A percentile compares a stretch with the other conserved stretches of the same genome.
phyloP scores from a whole-genome alignment of 2,888 invertebrate genomes.

The Herminia tarsipennalis region DNA sequence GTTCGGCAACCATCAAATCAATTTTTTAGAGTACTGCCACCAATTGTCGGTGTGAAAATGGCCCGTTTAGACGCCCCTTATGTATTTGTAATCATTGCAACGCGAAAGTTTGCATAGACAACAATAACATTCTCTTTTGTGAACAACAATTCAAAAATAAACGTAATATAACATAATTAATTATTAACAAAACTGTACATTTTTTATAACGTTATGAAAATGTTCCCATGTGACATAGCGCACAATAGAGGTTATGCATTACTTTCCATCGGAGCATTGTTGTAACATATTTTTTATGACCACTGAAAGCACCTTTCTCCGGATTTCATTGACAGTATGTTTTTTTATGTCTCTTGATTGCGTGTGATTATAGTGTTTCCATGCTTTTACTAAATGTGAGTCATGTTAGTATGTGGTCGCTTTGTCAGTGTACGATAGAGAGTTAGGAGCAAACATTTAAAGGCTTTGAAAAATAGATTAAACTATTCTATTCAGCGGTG shows the following conservation, averaged over 20 bases:
- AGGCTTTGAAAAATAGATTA: too few species aligned
- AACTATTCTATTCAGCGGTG: too few species aligned
- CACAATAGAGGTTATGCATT: conserved; percentile 42
- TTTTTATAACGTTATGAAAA: conserved; percentile 43
- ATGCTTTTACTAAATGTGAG: too few species aligned
- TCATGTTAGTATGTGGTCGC: too few species aligned
- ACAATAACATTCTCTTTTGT: not conserved
- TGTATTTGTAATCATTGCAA: too few species aligned
- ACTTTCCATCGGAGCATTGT: conserved; percentile 45
- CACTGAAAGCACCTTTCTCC: conserved; percentile 16
- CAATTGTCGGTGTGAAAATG: too few species aligned
- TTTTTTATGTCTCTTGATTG: conserved; percentile 1
- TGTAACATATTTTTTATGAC: conserved; percentile 25
- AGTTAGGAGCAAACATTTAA: too few species aligned
- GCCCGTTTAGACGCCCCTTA: too few species aligned
- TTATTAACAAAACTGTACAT: conserved; percentile 35
- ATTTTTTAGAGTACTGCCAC: too few species aligned
- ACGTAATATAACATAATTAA: conserved; percentile 23
- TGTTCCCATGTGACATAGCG: conserved; percentile 50
- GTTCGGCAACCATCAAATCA: too few species aligned
- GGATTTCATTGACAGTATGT: conserved; percentile 6
- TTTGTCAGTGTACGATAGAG: too few species aligned
- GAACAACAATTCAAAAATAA: conserved; percentile 14
- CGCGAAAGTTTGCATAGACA: too few species aligned
- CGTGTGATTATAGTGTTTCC: not conserved